Evolutionary conservation across 2,888 invertebrate species (phyloP).

Genomic region (Troides helena): DNA sequence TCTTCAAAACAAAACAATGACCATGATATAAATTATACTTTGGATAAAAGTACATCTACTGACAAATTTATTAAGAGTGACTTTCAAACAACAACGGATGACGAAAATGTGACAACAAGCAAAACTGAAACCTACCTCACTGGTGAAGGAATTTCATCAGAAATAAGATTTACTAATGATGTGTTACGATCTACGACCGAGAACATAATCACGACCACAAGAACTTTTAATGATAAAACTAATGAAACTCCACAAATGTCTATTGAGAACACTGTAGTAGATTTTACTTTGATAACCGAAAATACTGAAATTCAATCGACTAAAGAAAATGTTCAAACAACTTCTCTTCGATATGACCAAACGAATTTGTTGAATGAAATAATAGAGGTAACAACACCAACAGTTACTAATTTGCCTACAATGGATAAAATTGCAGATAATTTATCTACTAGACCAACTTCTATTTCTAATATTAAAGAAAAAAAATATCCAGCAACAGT

Average conservation of each 20-base stretch:
- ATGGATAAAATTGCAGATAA: background rate
- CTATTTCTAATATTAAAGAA: background rate
- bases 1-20: background rate
- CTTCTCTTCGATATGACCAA: background rate
- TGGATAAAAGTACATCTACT: slow-evolving; percentile 1
- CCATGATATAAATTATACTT: background rate
- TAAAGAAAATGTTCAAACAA: slow-evolving; percentile 1
- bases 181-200: slow-evolving; percentile 1
- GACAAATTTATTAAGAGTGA: background rate
- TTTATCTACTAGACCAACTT: background rate
- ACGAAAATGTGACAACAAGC: background rate
- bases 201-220: background rate
- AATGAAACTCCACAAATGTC: background rate
- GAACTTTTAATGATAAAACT: slow-evolving; percentile 3
- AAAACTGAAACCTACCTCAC: background rate
- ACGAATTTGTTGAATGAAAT: background rate
- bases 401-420: background rate
- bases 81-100: background rate
- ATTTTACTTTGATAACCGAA: background rate
- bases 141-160: background rate
- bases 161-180: background rate
- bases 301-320: background rate
- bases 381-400: background rate
- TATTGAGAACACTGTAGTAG: background rate
- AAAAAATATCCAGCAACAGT: background rate